phyloP scores from a whole-genome alignment of 2,797 vertebrate genomes.

The Podarcis siculus region DNA sequence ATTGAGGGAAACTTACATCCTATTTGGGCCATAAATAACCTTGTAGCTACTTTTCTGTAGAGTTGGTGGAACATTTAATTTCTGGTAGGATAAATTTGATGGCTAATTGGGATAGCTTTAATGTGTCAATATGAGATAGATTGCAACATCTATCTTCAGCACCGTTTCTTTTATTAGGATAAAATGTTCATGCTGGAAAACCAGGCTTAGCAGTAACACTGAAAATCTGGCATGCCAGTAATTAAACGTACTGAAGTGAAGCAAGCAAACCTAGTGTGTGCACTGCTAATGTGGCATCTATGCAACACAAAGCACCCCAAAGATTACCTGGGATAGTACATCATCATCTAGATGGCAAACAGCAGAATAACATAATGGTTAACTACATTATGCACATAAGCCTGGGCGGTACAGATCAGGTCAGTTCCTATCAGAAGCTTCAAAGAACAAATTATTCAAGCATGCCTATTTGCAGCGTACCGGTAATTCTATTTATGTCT shows the following conservation, averaged over 20 bases:
- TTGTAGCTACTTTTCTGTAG: neutral
- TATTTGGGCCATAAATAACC: conserved; percentile 16
- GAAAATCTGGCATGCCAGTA: conserved; percentile 22
- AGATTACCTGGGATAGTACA: conserved; percentile 3
- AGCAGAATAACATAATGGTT: neutral
- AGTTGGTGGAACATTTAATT: conserved; percentile 20
- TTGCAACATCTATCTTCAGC: neutral
- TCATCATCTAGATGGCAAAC: neutral
- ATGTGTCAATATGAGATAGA: neutral
- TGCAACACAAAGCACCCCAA: neutral
- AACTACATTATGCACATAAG: too few species aligned
- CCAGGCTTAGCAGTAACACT: neutral
- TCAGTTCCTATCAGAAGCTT: too few species aligned
- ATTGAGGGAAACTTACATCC: neutral
- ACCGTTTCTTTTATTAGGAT: neutral
- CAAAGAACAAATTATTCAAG: too few species aligned
- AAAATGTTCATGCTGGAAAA: neutral
- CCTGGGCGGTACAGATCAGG: too few species aligned
- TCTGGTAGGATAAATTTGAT: conserved; percentile 20
- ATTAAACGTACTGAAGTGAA: conserved; percentile 1
- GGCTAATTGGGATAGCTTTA: conserved; percentile 25
- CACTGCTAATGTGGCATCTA: neutral
- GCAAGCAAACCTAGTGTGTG: neutral
- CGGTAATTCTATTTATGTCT: too few species aligned
- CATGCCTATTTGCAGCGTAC: too few species aligned